Percentiles rank a stretch among this genome's conserved stretches.
These are phyloP conservation scores for Decapterus maruadsi DNA, from an alignment of 2,797 vertebrate species.

Conservation along the genomic window DNA sequence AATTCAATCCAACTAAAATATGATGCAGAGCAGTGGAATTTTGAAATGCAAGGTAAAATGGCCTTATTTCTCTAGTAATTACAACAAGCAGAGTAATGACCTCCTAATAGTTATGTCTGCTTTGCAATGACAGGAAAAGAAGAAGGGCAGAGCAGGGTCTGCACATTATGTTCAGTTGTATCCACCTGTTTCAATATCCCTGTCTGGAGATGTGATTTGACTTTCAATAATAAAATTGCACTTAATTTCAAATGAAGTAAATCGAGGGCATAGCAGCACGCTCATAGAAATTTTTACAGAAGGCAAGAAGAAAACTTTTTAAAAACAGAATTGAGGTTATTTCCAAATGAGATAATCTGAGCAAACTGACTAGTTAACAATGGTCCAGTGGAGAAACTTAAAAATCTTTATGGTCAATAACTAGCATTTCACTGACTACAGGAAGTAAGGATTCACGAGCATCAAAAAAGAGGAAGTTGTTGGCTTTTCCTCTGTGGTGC, in stretches of 20 bases:
- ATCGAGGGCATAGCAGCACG: not conserved
- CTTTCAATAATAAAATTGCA: not conserved
- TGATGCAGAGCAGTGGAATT: not conserved
- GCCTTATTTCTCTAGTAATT: not conserved
- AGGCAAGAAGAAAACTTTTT: not conserved
- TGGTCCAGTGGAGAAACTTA: not conserved
- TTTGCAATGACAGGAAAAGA: conserved; percentile 4
- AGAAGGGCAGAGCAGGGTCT: conserved; percentile 8
- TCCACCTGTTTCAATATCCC: conserved; percentile 8
- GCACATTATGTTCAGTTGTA: not conserved
- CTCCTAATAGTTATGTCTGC: not conserved
- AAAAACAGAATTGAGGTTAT: not conserved
- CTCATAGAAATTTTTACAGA: not conserved
- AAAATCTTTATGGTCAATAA: not conserved
- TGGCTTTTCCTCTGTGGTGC: conserved; percentile 11
- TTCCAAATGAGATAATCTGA: not conserved
- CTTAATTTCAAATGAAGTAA: not conserved
- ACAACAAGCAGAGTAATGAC: not conserved
- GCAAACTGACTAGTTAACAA: not conserved
- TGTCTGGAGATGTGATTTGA: not conserved
- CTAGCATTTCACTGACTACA: not conserved
- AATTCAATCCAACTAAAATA: too few relatives aligned
- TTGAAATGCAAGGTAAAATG: not conserved
- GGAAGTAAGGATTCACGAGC: not conserved
- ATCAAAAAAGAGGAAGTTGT: conserved; percentile 33